Base-by-base conservation (phyloP, 2,797 vertebrate species). In the Anguilla megastoma region DNA sequence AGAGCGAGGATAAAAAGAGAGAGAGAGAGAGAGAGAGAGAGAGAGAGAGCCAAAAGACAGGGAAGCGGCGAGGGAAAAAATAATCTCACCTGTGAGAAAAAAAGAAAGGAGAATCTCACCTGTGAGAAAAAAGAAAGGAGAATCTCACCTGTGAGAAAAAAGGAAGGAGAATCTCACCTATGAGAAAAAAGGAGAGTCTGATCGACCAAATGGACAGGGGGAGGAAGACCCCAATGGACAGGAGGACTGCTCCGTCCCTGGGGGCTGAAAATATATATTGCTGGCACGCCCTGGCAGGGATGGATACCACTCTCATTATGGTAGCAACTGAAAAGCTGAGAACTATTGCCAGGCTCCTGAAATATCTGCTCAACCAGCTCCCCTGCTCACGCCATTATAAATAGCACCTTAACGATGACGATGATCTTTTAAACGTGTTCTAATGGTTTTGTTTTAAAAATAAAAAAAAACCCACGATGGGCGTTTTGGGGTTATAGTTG, bases 101-200 rank as follows among this genome's bases (percentile, higher is more conserved):
- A 91, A 88, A 91, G n/a, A n/a, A n/a, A n/a, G n/a, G 36, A 48
- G 50, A 89, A 90, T 92, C 94, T 94, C 94, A 95, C 94, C 94
- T 92, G 89, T 79, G 86, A 93, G 90, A 0, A 93, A 80, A 91
- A 88, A 91, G 91, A 89, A 90, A 91, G 93, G 91, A 56, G 88
- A 69, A 88, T 92, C 94, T 94, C 94, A 95, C 94, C 94, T 92
- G 89, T 79, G 86, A 93, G 90, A 93, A 80, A 92, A 91, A 88
- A 91, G 91, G 89, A 90, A 91, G 93, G 91, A 92, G 63, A 27
- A n/a, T 41, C 36, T 41, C 36, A 41, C 36, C 36, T 41, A 0
- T 79, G 86, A 93, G 90, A 93, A 80, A 92, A 91, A 88, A 60
- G 58, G 50, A 10, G 50, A 52, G 50, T 52, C 36, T 0, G 52